phyloP scores from a whole-genome alignment of 2,888 invertebrate genomes.

The Smittia sp. region DNA sequence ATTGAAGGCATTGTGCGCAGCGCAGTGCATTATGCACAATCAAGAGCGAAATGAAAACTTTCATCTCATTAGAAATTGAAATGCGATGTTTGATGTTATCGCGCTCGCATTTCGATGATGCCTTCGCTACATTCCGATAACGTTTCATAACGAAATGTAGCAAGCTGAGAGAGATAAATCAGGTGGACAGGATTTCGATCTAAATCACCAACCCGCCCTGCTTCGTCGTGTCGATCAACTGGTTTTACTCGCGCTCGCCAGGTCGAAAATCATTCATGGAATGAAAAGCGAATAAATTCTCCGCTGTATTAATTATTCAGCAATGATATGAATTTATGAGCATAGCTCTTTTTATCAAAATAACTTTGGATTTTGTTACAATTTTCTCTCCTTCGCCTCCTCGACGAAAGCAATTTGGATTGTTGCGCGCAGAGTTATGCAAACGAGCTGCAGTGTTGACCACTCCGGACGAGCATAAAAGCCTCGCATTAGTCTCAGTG shows the following conservation, averaged over 20 bases:
- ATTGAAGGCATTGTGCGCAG: neutral
- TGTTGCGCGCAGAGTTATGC: conserved; percentile 9
- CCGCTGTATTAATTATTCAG: conserved; percentile 37
- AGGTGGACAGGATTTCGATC: conserved; percentile 23
- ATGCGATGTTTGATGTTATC: conserved; percentile 12
- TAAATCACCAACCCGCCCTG: conserved; percentile 12
- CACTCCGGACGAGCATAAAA: neutral
- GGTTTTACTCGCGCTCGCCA: neutral
- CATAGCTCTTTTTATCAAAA: conserved; percentile 31
- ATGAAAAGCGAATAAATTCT: neutral
- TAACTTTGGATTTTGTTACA: neutral
- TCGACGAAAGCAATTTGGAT: too few species aligned
- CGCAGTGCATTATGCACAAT: conserved; percentile 11
- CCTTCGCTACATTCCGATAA: neutral
- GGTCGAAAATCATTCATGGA: neutral
- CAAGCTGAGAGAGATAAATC: conserved; percentile 4
- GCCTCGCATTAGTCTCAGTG: neutral
- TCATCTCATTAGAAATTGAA: conserved; percentile 18
- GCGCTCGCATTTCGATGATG: conserved; percentile 14
- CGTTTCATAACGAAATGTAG: conserved; percentile 7
- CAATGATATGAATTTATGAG: conserved; percentile 40
- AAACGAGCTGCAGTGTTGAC: neutral
- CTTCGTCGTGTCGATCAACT: conserved; percentile 7
- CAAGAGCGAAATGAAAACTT: neutral
- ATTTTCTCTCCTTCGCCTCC: too few species aligned